Conservation (phyloP, 2,888 invertebrate species). For the Andrena bicolor region DNA sequence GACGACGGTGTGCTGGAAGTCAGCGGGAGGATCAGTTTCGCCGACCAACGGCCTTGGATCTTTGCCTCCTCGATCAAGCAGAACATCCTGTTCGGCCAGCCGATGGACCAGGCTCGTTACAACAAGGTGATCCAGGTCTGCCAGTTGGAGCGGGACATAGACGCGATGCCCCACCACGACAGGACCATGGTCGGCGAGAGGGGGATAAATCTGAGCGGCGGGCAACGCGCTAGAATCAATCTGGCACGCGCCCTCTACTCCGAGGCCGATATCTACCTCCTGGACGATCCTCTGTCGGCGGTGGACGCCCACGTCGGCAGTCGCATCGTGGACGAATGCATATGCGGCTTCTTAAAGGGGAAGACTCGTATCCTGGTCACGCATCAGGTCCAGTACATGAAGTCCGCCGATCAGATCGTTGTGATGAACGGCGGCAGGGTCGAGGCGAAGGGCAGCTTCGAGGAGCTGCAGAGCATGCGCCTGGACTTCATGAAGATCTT, state of each 20-base stretch:
- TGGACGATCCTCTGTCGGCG: slow-evolving; percentile 93
- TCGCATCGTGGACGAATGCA: slow-evolving; percentile 91
- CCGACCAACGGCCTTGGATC: slow-evolving; percentile 93
- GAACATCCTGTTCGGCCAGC: slow-evolving; percentile 92
- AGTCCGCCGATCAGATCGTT: slow-evolving; percentile 88
- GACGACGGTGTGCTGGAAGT: slow-evolving; percentile 86
- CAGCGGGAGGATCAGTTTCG: slow-evolving; percentile 89
- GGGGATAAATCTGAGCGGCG: slow-evolving; percentile 92
- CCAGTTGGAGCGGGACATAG: slow-evolving; percentile 89
- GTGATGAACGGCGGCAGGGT: slow-evolving; percentile 89
- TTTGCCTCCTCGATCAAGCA: slow-evolving; percentile 90
- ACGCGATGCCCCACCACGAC: slow-evolving; percentile 90
- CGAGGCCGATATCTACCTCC: slow-evolving; percentile 91
- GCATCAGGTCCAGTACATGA: slow-evolving; percentile 93
- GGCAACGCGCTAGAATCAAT: slow-evolving; percentile 92
- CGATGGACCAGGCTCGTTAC: slow-evolving; percentile 87
- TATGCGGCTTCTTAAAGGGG: slow-evolving; percentile 87
- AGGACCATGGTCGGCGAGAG: slow-evolving; percentile 91
- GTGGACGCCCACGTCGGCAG: slow-evolving; percentile 92
- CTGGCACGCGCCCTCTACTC: slow-evolving; percentile 92
- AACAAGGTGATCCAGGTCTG: slow-evolving; percentile 87
- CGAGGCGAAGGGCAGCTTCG: slow-evolving; percentile 87
- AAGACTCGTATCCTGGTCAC: slow-evolving; percentile 92
- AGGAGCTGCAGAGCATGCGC: slow-evolving; percentile 86
- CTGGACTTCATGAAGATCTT: slow-evolving; percentile 86